phyloP scores from a whole-genome alignment of 2,888 invertebrate genomes.

The Tinea trinotella region DNA sequence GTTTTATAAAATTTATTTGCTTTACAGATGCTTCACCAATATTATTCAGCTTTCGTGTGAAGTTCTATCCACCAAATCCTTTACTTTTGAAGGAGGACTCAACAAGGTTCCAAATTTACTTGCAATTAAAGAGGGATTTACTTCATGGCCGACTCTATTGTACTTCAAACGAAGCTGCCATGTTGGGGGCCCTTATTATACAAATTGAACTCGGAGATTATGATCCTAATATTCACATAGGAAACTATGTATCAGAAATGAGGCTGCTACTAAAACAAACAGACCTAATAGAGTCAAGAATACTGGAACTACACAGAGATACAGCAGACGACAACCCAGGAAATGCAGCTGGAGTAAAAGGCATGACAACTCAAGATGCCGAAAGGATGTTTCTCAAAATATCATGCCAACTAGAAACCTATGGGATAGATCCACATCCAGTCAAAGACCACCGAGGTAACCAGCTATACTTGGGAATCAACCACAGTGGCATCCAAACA shows the following conservation, averaged over 20 bases:
- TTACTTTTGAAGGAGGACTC: constrained; percentile 93
- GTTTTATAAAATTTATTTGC: no score
- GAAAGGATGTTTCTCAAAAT: constrained; percentile 93
- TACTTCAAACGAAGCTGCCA: constrained; percentile 89
- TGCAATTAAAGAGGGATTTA: constrained; percentile 94
- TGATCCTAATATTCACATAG: constrained; percentile 88
- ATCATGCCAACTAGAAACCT: constrained; percentile 93
- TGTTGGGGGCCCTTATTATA: constrained; percentile 91
- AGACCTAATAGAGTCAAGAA: constrained; percentile 91
- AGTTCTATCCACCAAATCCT: constrained; percentile 98
- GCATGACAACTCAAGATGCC: constrained; percentile 88
- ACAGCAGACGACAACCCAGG: constrained; percentile 85
- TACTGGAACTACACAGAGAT: constrained; percentile 77
- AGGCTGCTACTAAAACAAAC: constrained; percentile 94
- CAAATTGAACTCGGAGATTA: constrained; percentile 97
- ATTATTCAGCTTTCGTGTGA: constrained; percentile 95
- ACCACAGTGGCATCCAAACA: constrained; percentile 94
- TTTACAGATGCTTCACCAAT: constrained; percentile 89
- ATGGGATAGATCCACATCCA: constrained; percentile 97
- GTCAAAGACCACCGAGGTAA: constrained; percentile 97
- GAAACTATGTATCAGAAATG: constrained; percentile 92
- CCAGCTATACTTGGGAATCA: constrained; percentile 94
- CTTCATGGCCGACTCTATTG: constrained; percentile 96
- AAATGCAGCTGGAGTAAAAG: constrained; percentile 77
- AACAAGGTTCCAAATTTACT: constrained; percentile 94